These are phyloP conservation scores for Drosophila pruinosa DNA, from an alignment of 1,140 invertebrate species.

Conservation along the genomic window DNA sequence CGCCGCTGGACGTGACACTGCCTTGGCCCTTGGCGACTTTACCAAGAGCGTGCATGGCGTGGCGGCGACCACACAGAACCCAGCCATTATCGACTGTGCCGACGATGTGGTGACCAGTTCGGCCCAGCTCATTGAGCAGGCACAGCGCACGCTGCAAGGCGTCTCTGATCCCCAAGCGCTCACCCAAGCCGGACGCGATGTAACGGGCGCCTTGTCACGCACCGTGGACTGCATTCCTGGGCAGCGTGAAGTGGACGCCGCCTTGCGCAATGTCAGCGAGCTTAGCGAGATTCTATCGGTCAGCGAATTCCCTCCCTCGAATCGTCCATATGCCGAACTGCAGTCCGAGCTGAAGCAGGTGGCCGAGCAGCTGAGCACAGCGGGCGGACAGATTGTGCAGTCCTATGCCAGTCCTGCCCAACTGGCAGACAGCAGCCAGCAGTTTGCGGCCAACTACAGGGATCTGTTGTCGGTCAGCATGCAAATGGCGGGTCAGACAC, in stretches of 20 bases:
- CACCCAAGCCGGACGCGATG: constrained; percentile 85
- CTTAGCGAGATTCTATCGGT: constrained; percentile 89
- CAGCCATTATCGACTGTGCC: constrained; percentile 86
- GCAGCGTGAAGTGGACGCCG: constrained; percentile 94
- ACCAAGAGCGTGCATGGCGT: constrained; percentile 89
- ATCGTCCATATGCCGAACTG: constrained; percentile 91
- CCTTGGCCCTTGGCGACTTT: constrained; percentile 88
- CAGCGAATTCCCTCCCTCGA: constrained; percentile 88
- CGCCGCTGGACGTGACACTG: constrained; percentile 91
- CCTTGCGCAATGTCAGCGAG: constrained; percentile 91
- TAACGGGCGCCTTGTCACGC: constrained; percentile 77
- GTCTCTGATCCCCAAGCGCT: constrained; percentile 85
- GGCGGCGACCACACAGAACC: constrained; percentile 84
- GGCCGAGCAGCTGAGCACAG: constrained; percentile 91
- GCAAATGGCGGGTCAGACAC: constrained; percentile 92
- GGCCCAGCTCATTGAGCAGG: constrained; percentile 90
- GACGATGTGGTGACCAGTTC: constrained; percentile 92
- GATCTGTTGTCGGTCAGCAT: constrained; percentile 90
- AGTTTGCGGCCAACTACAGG: constrained; percentile 91
- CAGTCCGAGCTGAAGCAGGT: constrained; percentile 93
- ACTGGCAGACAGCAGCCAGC: constrained; percentile 88
- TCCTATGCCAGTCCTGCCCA: constrained; percentile 87
- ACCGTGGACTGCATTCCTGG: constrained; percentile 93
- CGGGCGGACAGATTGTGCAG: constrained; percentile 90
- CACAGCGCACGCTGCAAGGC: constrained; percentile 87